These are phyloP conservation scores for Misgurnus anguillicaudatus DNA, from an alignment of 2,113 vertebrate species.

Conservation along the genomic window DNA sequence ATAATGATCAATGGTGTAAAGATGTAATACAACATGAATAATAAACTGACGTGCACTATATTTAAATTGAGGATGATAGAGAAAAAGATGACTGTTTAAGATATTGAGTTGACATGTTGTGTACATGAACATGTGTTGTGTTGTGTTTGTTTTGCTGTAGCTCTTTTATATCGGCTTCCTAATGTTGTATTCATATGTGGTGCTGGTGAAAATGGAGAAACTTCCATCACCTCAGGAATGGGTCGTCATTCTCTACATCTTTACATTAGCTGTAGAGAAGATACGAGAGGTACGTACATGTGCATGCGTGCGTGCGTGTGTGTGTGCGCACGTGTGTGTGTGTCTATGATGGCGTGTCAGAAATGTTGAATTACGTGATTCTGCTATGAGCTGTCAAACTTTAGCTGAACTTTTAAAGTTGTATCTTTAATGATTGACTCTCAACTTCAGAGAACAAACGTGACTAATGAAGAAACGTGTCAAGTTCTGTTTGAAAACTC, in stretches of 20 bases:
- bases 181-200: slow-evolving; percentile 96
- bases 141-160: slow-evolving; percentile 64
- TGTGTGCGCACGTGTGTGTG: not conserved
- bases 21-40: too few species aligned
- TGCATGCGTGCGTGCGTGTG: not conserved
- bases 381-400: not conserved
- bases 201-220: slow-evolving; percentile 88
- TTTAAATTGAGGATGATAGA: too few species aligned
- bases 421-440: not conserved
- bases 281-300: slow-evolving; percentile 85
- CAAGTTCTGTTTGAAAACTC: not conserved
- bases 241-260: slow-evolving; percentile 97
- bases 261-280: slow-evolving; percentile 95
- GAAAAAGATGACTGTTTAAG: too few species aligned
- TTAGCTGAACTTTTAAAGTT: not conserved
- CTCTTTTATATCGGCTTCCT: slow-evolving; percentile 93
- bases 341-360: not conserved
- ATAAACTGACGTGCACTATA: too few species aligned
- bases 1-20: too few species aligned
- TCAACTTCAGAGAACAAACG: not conserved
- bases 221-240: slow-evolving; percentile 91
- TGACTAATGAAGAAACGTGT: not conserved
- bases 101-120: not conserved
- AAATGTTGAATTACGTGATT: not conserved
- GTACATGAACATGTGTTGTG: not conserved